Conservation (phyloP, 1,140 invertebrate genomes). For the Orius laevigatus region DNA sequence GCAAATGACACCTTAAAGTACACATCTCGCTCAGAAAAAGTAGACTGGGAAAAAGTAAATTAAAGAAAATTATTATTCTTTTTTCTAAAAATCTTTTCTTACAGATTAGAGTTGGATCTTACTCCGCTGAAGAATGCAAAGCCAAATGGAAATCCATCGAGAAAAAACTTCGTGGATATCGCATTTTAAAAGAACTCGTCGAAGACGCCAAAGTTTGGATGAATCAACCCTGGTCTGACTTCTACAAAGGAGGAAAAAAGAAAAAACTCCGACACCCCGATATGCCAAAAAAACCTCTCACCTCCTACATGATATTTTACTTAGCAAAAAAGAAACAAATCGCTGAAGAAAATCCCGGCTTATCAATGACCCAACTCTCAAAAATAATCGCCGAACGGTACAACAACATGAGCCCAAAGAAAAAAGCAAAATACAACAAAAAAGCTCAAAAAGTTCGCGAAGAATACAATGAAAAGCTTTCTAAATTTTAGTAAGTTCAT, state of each 20-base stretch:
- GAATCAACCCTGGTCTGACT: conserved; percentile 27
- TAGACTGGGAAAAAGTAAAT: conserved; percentile 15
- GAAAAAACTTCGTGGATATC: conserved; percentile 25
- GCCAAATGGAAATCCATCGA: conserved; percentile 25
- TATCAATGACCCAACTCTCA: conserved; percentile 28
- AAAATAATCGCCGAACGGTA: conserved; percentile 28
- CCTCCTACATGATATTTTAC: conserved; percentile 30
- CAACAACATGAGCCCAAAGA: conserved; percentile 26
- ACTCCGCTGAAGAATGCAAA: conserved; percentile 24
- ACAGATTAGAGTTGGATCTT: conserved; percentile 15
- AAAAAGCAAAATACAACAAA: conserved; percentile 25
- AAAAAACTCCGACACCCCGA: conserved; percentile 27
- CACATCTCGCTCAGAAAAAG: conserved; percentile 4
- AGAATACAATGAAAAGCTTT: conserved; percentile 23
- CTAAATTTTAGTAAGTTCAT: conserved; percentile 22
- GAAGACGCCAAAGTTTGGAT: conserved; percentile 28
- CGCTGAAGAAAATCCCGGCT: conserved; percentile 25
- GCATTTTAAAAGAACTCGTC: conserved; percentile 27
- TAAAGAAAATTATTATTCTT: neutral
- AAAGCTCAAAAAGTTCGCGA: conserved; percentile 20
- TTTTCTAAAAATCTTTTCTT: neutral
- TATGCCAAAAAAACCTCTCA: conserved; percentile 28
- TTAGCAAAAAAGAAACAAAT: conserved; percentile 28
- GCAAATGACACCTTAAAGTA: conserved; percentile 10
- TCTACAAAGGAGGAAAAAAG: conserved; percentile 23